These are phyloP conservation scores for Leptopilina clavipes DNA, from an alignment of 1,140 invertebrate genomes.

Conservation along the genomic window DNA sequence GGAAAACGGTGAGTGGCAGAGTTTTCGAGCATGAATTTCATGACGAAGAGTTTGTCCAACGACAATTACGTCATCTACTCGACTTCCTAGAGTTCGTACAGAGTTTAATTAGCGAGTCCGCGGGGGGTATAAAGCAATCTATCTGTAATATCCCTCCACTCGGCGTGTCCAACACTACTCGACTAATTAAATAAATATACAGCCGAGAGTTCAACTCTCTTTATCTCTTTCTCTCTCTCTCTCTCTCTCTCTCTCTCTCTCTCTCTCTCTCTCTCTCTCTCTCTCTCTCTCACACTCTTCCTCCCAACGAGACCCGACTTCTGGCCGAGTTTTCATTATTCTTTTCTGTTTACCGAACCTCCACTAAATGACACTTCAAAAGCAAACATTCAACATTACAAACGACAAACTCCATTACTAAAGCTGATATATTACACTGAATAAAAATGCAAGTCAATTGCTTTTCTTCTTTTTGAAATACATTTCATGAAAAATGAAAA, in stretches of 20 bases:
- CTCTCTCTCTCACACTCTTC: background rate
- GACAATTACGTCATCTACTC: conserved; percentile 35
- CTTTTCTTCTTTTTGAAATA: too few relatives aligned
- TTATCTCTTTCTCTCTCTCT: background rate
- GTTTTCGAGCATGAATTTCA: conserved; percentile 50
- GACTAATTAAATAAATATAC: conserved; percentile 66
- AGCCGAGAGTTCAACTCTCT: conserved; percentile 33
- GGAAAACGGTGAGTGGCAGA: conserved; percentile 40
- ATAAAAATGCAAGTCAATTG: conserved; percentile 24
- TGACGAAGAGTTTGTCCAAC: conserved; percentile 35
- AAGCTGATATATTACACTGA: conserved; percentile 44
- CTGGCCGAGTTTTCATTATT: conserved; percentile 43
- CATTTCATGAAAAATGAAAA: too few relatives aligned
- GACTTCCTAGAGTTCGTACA: conserved; percentile 42
- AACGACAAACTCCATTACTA: conserved; percentile 48
- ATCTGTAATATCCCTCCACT: conserved; percentile 57
- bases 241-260: background rate
- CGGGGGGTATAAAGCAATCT: conserved; percentile 62
- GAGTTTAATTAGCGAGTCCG: conserved; percentile 65
- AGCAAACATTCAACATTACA: background rate
- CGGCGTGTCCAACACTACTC: conserved; percentile 42
- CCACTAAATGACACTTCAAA: conserved; percentile 30
- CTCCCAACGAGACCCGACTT: conserved; percentile 15
- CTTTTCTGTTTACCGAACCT: conserved; percentile 49
- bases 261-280: background rate